Conservation (phyloP, 2,888 invertebrate species). For the Linyphia triangularis region DNA sequence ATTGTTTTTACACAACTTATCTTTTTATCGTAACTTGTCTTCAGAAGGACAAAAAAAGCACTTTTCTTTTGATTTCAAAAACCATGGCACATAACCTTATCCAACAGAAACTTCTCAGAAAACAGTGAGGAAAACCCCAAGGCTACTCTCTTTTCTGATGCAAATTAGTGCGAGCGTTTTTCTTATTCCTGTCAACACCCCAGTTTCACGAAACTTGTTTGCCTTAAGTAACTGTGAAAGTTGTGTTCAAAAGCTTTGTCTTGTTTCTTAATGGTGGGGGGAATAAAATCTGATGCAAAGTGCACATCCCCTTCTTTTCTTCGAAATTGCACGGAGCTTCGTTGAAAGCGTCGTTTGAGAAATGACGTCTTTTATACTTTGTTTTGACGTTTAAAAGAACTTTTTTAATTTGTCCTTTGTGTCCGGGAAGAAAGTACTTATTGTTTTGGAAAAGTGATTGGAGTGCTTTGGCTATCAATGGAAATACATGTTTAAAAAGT, state of each 20-base stretch:
- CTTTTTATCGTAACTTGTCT: background rate
- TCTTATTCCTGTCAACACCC: conserved; percentile 53
- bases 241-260: conserved; percentile 52
- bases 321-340: background rate
- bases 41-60: background rate
- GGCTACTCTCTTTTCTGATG: conserved; percentile 25
- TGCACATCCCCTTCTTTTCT: background rate
- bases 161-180: conserved; percentile 55
- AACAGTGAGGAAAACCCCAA: background rate
- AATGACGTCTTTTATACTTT: conserved; percentile 30
- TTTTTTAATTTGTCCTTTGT: conserved; percentile 5
- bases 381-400: conserved; percentile 36
- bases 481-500: background rate
- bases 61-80: background rate
- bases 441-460: background rate
- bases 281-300: conserved; percentile 12
- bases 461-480: background rate
- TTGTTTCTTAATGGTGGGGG: background rate
- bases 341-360: conserved; percentile 11
- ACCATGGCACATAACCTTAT: background rate
- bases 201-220: conserved; percentile 39
- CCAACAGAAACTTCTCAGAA: background rate
- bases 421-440: background rate
- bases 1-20: too few species aligned
- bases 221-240: conserved; percentile 63